Evolutionary conservation across 2,888 invertebrate genomes (phyloP).

Genomic region (Aphrophora alni): DNA sequence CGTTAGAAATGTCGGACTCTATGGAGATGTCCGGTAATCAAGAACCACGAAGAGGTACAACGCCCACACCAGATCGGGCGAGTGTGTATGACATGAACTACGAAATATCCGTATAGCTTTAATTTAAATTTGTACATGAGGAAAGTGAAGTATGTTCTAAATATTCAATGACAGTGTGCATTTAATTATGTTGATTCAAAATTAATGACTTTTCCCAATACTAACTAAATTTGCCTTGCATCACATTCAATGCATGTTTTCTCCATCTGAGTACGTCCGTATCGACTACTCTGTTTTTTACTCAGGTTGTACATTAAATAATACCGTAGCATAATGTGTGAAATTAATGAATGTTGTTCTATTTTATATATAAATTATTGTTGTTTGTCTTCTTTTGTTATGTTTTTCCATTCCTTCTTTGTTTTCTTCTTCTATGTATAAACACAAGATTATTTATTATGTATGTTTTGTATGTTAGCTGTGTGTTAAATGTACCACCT

Average conservation of each 20-base stretch:
- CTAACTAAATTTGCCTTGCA: background rate
- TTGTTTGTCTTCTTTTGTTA: background rate
- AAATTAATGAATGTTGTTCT: background rate
- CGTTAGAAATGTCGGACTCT: constrained; percentile 87
- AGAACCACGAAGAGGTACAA: constrained; percentile 57
- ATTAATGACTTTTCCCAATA: background rate
- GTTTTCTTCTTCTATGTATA: background rate
- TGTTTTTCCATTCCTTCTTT: background rate
- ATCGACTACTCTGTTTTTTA: background rate
- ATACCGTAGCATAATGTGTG: background rate
- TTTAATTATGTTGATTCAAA: background rate
- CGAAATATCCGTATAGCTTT: constrained; percentile 85
- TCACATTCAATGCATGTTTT: background rate
- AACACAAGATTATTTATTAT: background rate
- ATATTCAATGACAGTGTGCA: background rate
- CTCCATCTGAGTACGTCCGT: background rate
- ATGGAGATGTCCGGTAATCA: constrained; percentile 60
- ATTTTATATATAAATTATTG: background rate
- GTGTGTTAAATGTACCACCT: background rate
- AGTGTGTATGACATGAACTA: constrained; percentile 95
- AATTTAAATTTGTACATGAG: background rate
- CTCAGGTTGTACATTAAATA: background rate
- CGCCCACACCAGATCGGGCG: constrained; percentile 80
- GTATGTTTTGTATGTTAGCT: background rate
- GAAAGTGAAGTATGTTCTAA: constrained; percentile 13